Evolutionary conservation across 2,888 invertebrate genomes (phyloP), one percentile per base, ranked within the genome.

Genomic region (Magallana nippona): DNA sequence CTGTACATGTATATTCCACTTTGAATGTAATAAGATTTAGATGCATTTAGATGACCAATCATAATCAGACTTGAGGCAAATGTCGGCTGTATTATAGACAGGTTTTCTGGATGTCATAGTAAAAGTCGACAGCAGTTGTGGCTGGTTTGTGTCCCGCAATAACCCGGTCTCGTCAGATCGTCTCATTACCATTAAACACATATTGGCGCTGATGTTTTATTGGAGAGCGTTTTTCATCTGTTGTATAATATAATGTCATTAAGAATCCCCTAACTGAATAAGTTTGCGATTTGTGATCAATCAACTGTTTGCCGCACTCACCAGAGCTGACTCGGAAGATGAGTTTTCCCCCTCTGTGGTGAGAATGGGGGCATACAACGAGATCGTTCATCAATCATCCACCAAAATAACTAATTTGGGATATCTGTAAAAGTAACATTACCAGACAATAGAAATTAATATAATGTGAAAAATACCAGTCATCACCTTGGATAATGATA

Each of bases 201-300:
- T 71, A 71, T 71, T 71, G 27, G 11, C 8, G 71, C 22, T 22
- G 71, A 71, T 71, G 71, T 71, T 71, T 71, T 71, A 71, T 32
- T 71, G 71, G 71, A 32, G 15, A 71, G 13, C 13, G 22, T 71
- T 71, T 71, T 27, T 71, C 71, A 71, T 71, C 32, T 71, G 71
- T 71, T 71, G 71, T 71, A 71, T 15, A 71, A 71, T 71, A 71
- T 71, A 71, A 71, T 71, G 32, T 71, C 71, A 71, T 71, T 71
- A 27, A 0, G 71, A 71, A 27, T 71, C 71, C 32, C 71, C 71
- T 27, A 71, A 71, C 71, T 71, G 71, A 71, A 71, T 71, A 71
- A 71, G 60, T 60, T 15, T 11, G 15, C 32, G 71, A 71, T 22
- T 71, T 71, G 71, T 71, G 71, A 71, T 71, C 71, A 71, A 71